Evolutionary conservation across 2,888 invertebrate genomes (phyloP), one percentile per base, ranked within the genome.

Genomic region (Trissolcus brochymenae): DNA sequence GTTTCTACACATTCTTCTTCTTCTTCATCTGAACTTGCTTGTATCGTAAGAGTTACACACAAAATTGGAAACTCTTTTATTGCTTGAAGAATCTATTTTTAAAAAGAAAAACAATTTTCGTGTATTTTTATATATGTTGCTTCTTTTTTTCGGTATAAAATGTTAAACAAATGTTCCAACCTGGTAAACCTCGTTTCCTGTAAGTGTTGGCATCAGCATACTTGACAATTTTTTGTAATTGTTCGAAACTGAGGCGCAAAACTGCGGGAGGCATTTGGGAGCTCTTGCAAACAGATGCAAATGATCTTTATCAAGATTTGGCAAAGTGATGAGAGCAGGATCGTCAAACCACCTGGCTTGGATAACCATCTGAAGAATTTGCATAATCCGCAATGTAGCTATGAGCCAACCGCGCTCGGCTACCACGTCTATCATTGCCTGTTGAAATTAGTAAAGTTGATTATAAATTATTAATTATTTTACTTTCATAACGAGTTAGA

Each of bases 371-470:
- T 99, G 99, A 91, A 98, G 93, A 9, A 96, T 82, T 79, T 93
- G 91, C 81, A 96, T 95, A 68, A 95, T 91, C 68, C 92, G 92
- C 13, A 99, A 88, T 0, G 96, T 93, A 1, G 95, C 94, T 4
- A 93, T 91, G 6, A 99, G 90, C 96, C 97, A 98, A 56, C 98
- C 98, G 82, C 94, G 92, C 87, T 98, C 96, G 0, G 98, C 96
- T 51, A 94, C 93, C 11, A 96, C 94, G 90, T 99, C 99, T 83
- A 99, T 94, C 96, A 99, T 97, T 17, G 98, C 98, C 95, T 98
- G 19, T 46, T 43, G 14, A n/a, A 49, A 13, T 14, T 49, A 49
- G 3, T 43, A 2, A 43, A 43, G n/a, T 13, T 43, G 1, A 43
- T 43, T 43, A n/a, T 43, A 0, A 43, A 43, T n/a, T 13, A 14